A percentile compares a stretch with the other conserved stretches of the same genome.
Conservation (phyloP, 2,888 invertebrate genomes). For the Epinotia brunnichana region DNA sequence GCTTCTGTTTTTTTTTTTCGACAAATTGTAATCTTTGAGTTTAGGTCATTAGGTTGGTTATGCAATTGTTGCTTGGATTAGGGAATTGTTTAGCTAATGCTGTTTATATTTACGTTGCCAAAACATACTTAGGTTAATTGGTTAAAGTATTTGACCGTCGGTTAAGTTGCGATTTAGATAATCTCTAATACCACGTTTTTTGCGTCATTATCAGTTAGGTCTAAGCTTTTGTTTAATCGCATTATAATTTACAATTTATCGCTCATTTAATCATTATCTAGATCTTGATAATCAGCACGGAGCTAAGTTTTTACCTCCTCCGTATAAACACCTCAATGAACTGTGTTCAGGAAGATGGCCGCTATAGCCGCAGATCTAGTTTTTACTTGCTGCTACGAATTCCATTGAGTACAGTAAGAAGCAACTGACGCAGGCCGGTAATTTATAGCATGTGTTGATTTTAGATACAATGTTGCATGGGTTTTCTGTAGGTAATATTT, state of each 20-base stretch:
- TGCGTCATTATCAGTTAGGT: background rate
- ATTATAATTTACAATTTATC: background rate
- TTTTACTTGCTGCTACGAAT: conserved; percentile 20
- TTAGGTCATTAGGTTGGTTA: conserved; percentile 71
- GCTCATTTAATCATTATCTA: conserved; percentile 1
- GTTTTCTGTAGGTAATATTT: background rate
- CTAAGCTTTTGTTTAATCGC: background rate
- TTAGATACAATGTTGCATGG: conserved; percentile 9
- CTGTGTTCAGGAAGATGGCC: conserved; percentile 16
- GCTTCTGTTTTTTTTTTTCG: conserved; percentile 63
- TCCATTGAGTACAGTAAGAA: conserved; percentile 30
- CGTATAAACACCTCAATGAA: conserved; percentile 6
- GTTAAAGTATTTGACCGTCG: conserved; percentile 11
- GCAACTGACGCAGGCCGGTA: conserved; percentile 22
- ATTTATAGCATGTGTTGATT: conserved; percentile 35
- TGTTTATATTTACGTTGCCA: conserved; percentile 20
- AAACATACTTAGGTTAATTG: conserved; percentile 26
- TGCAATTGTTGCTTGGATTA: conserved; percentile 52
- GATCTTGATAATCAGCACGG: background rate
- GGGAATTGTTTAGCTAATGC: conserved; percentile 16
- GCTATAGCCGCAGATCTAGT: conserved; percentile 26
- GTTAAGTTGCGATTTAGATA: conserved; percentile 21
- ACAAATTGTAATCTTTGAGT: conserved; percentile 58
- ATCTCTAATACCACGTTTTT: background rate
- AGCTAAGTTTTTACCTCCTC: background rate